These are phyloP conservation scores for Dicentrarchus labrax DNA, from an alignment of 2,113 vertebrate genomes.

Conservation along the genomic window DNA sequence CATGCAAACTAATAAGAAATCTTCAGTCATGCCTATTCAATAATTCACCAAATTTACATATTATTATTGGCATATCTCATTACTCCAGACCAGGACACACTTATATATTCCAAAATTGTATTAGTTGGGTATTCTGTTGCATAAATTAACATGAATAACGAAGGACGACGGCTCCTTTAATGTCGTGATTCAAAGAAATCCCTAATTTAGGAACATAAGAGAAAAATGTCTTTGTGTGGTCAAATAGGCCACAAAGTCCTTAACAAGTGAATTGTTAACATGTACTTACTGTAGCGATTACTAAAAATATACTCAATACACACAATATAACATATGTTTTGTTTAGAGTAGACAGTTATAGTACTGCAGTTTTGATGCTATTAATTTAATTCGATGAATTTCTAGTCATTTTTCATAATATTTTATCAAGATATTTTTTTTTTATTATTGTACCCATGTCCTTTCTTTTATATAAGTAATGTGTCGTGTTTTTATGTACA, in stretches of 20 bases:
- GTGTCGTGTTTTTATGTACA: not conserved
- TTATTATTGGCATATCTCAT: conserved; percentile 85
- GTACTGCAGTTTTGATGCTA: not conserved
- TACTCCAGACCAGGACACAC: conserved; percentile 77
- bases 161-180: conserved; percentile 67
- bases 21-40: conserved; percentile 81
- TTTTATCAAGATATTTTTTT: not conserved
- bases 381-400: no score
- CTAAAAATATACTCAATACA: not conserved
- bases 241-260: conserved; percentile 32
- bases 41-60: conserved; percentile 86
- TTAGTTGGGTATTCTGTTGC: conserved; percentile 77
- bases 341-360: not conserved
- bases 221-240: conserved; percentile 56
- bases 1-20: conserved; percentile 80
- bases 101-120: conserved; percentile 84
- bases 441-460: not conserved
- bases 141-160: conserved; percentile 85
- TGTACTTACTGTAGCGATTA: not conserved
- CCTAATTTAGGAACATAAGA: conserved; percentile 55
- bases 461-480: not conserved
- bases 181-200: conserved; percentile 65
- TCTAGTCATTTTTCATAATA: no score
- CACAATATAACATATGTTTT: not conserved
- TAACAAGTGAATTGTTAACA: conserved; percentile 25